A percentile compares a stretch with the other conserved stretches of the same genome.
These are phyloP conservation scores for Idris sp. DNA, from an alignment of 1,140 invertebrate genomes.

Conservation along the genomic window DNA sequence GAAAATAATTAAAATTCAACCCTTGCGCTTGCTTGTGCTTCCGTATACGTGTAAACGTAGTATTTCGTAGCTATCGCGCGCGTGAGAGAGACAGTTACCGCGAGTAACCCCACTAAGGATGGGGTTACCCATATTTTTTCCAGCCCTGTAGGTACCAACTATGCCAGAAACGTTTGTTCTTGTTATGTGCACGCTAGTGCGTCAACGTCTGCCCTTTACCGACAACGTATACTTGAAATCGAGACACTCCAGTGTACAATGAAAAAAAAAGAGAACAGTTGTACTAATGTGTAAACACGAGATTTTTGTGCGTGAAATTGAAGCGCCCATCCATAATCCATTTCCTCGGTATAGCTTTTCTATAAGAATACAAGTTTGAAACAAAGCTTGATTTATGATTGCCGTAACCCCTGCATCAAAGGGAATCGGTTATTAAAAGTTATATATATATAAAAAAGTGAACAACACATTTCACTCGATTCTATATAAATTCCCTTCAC, in stretches of 20 bases:
- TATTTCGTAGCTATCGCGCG: constrained; percentile 54
- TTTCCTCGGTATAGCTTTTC: constrained; percentile 5
- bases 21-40: constrained; percentile 73
- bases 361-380: not conserved
- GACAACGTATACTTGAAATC: constrained; percentile 58
- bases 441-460: too few relatives aligned
- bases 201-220: constrained; percentile 60
- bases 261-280: constrained; percentile 45
- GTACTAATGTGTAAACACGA: constrained; percentile 43
- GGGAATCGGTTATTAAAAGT: too few relatives aligned
- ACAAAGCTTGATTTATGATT: too few relatives aligned
- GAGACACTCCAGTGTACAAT: constrained; percentile 44
- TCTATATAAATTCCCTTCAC: too few relatives aligned
- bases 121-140: constrained; percentile 75
- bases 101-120: constrained; percentile 67
- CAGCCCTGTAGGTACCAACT: constrained; percentile 72
- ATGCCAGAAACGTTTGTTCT: constrained; percentile 76
- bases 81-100: constrained; percentile 36
- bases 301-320: constrained; percentile 42
- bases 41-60: constrained; percentile 51
- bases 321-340: constrained; percentile 22
- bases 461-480: too few relatives aligned
- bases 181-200: constrained; percentile 58
- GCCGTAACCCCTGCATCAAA: too few relatives aligned
- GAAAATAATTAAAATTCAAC: constrained; percentile 80